These are phyloP conservation scores for Drosophila nigrodunni DNA, from an alignment of 1,140 invertebrate species.

Conservation along the genomic window DNA sequence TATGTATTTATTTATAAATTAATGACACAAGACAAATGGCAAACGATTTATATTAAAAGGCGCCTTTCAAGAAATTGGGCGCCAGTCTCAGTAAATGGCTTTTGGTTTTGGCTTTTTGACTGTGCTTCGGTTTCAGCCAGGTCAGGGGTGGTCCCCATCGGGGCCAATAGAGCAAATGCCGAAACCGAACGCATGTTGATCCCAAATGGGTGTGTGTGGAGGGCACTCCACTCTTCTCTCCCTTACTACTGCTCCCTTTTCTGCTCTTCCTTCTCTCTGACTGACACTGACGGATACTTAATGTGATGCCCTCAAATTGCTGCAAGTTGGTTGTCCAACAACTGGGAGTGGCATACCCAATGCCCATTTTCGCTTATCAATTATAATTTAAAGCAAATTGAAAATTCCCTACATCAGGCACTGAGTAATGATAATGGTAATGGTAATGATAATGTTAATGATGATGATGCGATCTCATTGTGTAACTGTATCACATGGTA, in stretches of 20 bases:
- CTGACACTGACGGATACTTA: slow-evolving; percentile 39
- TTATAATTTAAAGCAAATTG: slow-evolving; percentile 49
- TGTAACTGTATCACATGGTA: slow-evolving; percentile 10
- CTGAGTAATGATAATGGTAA: slow-evolving; percentile 16
- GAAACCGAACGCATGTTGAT: slow-evolving; percentile 14
- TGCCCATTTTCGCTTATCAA: slow-evolving; percentile 45
- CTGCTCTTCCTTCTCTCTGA: too few species aligned
- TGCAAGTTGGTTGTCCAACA: background rate
- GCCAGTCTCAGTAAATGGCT: slow-evolving; percentile 57
- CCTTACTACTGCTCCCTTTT: too few species aligned
- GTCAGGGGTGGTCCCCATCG: slow-evolving; percentile 39
- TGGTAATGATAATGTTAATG: slow-evolving; percentile 22
- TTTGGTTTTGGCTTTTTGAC: slow-evolving; percentile 53
- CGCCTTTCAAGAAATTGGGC: slow-evolving; percentile 62
- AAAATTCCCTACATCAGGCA: slow-evolving; percentile 26
- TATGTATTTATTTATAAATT: slow-evolving; percentile 72
- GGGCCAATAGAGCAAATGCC: slow-evolving; percentile 39
- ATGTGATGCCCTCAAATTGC: slow-evolving; percentile 35
- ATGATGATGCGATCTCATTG: slow-evolving; percentile 28
- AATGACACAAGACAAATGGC: slow-evolving; percentile 77
- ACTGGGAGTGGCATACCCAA: slow-evolving; percentile 54
- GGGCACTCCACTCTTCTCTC: background rate
- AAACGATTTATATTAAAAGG: slow-evolving; percentile 67
- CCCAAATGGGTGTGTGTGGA: slow-evolving; percentile 43
- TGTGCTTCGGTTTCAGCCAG: slow-evolving; percentile 25